phyloP scores from a whole-genome alignment of 2,797 vertebrate species.

The Lepus oiostolus region DNA sequence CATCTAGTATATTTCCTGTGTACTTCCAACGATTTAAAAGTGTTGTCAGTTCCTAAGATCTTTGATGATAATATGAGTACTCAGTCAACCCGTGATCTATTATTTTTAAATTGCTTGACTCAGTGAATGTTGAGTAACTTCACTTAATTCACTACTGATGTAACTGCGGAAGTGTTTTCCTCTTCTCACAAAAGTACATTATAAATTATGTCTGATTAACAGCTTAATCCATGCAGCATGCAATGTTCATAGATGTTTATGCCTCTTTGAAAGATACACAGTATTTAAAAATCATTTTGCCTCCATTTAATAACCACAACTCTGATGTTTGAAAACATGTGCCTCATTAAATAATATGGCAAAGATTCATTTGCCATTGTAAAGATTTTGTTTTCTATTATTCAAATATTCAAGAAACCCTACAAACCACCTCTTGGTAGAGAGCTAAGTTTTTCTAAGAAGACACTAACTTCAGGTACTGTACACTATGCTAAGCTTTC shows the following conservation, averaged over 20 bases:
- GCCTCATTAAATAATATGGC: background rate
- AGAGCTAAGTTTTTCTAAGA: background rate
- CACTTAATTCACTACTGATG: background rate
- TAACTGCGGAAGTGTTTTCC: background rate
- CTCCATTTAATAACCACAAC: constrained; percentile 21
- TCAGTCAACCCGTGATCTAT: constrained; percentile 1
- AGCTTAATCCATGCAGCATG: background rate
- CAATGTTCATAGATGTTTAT: constrained; percentile 22
- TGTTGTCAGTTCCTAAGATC: constrained; percentile 15
- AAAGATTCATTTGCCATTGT: background rate
- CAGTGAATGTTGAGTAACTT: background rate
- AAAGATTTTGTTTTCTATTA: background rate
- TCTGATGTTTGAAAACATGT: constrained; percentile 13
- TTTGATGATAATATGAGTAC: background rate
- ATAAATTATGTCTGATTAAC: constrained; percentile 39
- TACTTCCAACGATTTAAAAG: constrained; percentile 54
- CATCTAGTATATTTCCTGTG: background rate
- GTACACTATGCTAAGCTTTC: background rate
- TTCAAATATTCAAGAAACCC: constrained; percentile 7
- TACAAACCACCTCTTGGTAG: background rate
- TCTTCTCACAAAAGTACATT: background rate
- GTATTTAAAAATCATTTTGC: constrained; percentile 34
- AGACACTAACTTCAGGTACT: background rate
- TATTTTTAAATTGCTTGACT: constrained; percentile 57
- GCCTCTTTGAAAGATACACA: background rate